Evolutionary conservation across 2,888 invertebrate species (phyloP).

Genomic region (Torymus auratus): DNA sequence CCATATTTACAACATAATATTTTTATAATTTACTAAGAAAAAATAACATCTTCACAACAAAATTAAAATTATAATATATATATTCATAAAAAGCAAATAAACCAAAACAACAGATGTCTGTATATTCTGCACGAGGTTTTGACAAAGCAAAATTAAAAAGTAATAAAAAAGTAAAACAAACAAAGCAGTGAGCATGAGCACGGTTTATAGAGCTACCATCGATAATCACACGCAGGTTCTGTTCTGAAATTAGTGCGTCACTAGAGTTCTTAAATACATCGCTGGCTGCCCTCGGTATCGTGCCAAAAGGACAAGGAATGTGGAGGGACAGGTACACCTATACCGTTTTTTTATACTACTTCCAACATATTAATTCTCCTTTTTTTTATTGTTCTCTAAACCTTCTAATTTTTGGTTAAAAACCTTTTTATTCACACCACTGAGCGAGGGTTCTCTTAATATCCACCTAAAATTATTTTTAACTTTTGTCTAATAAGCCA

Average conservation of each 20-base stretch:
- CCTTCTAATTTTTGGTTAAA: constrained; percentile 21
- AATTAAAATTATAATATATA: constrained; percentile 1
- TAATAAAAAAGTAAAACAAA: constrained; percentile 47
- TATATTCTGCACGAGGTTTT: constrained; percentile 62
- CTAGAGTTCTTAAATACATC: constrained; percentile 76
- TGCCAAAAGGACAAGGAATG: constrained; percentile 77
- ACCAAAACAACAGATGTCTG: constrained; percentile 29
- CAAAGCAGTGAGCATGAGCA: constrained; percentile 68
- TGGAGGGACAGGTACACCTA: constrained; percentile 77
- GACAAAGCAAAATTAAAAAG: constrained; percentile 27
- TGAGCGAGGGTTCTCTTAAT: constrained; percentile 34
- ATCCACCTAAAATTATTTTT: constrained; percentile 29
- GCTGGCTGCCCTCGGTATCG: constrained; percentile 76
- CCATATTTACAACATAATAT: constrained; percentile 40
- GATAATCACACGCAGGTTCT: constrained; percentile 73
- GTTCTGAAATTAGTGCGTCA: constrained; percentile 76
- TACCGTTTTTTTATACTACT: constrained; percentile 54
- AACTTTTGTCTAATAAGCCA: constrained; percentile 53
- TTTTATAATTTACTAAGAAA: constrained; percentile 10
- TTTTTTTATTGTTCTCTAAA: constrained; percentile 16
- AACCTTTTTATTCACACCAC: constrained; percentile 6
- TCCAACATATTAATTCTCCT: constrained; percentile 4
- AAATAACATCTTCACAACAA: constrained; percentile 41
- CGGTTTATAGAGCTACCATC: constrained; percentile 66
- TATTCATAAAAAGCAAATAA: not conserved